Conservation (phyloP, 2,113 vertebrate genomes). For the Petaurus breviceps region DNA sequence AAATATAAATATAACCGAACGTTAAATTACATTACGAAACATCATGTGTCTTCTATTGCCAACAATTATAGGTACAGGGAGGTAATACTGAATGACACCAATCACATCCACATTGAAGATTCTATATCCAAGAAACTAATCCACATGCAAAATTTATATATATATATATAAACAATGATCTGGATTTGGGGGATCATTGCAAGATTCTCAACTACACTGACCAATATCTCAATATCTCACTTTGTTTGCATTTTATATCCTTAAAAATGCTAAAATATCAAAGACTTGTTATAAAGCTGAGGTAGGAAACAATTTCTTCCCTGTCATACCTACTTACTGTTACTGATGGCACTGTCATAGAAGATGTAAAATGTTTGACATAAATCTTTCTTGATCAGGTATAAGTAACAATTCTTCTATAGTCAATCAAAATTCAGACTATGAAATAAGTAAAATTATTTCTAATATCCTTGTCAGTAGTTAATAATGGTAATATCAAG, state of each 20-base stretch:
- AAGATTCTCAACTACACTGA: background rate
- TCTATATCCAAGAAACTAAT: background rate
- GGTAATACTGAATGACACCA: background rate
- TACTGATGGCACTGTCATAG: background rate
- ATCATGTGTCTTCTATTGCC: background rate
- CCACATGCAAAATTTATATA: background rate
- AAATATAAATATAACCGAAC: conserved; percentile 35
- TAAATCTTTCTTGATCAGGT: background rate
- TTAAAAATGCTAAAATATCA: background rate
- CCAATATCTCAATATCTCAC: background rate
- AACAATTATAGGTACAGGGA: background rate
- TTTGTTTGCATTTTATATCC: background rate
- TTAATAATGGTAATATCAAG: background rate
- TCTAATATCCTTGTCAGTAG: background rate
- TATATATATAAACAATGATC: background rate
- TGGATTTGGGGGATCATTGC: background rate
- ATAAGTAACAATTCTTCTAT: background rate
- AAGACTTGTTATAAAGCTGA: background rate
- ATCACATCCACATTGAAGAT: background rate
- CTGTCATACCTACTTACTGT: background rate
- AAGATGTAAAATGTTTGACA: background rate
- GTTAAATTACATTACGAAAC: background rate
- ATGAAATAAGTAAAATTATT: background rate
- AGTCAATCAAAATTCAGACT: background rate
- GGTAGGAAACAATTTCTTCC: background rate